A percentile compares a stretch with the other conserved stretches of the same genome.
phyloP scores from a whole-genome alignment of 2,797 vertebrate species.

The Scarus forsteni region DNA sequence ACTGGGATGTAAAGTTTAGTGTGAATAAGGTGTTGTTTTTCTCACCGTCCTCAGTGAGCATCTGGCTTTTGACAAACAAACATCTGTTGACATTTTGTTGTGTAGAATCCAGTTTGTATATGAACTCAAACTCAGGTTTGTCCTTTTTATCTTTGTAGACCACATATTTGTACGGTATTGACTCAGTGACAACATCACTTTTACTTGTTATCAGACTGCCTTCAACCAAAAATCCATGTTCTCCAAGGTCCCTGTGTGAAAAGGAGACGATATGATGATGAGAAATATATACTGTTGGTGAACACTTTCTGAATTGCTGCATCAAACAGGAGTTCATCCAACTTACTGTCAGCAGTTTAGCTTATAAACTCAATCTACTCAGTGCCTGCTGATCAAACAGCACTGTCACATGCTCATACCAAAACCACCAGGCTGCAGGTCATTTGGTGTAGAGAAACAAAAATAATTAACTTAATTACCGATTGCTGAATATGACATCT shows the following conservation, averaged over 20 bases:
- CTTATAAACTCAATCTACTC: too few species aligned
- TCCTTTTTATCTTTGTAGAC: constrained; percentile 25
- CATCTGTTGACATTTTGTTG: constrained; percentile 78
- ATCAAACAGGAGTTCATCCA: too few species aligned
- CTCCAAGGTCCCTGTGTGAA: constrained; percentile 74
- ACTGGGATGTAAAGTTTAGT: not conserved
- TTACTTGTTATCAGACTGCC: constrained; percentile 75
- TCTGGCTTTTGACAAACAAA: constrained; percentile 64
- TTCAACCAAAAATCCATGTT: constrained; percentile 86
- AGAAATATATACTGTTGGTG: too few species aligned
- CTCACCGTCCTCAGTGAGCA: constrained; percentile 73
- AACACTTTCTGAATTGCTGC: too few species aligned
- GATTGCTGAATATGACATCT: too few species aligned
- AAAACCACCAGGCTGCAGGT: too few species aligned
- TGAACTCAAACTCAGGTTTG: constrained; percentile 79
- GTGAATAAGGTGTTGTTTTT: not conserved
- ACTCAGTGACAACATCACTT: fast-evolving
- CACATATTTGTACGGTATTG: constrained; percentile 92
- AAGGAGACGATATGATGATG: not conserved
- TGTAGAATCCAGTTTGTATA: constrained; percentile 81
- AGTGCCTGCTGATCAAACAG: too few species aligned
- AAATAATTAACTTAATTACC: too few species aligned
- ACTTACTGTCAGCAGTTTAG: too few species aligned
- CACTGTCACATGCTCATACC: too few species aligned
- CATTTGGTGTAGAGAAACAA: too few species aligned